A percentile compares a stretch with the other conserved stretches of the same genome.
phyloP scores from a whole-genome alignment of 1,140 invertebrate genomes.

The Scylla paramamosain region DNA sequence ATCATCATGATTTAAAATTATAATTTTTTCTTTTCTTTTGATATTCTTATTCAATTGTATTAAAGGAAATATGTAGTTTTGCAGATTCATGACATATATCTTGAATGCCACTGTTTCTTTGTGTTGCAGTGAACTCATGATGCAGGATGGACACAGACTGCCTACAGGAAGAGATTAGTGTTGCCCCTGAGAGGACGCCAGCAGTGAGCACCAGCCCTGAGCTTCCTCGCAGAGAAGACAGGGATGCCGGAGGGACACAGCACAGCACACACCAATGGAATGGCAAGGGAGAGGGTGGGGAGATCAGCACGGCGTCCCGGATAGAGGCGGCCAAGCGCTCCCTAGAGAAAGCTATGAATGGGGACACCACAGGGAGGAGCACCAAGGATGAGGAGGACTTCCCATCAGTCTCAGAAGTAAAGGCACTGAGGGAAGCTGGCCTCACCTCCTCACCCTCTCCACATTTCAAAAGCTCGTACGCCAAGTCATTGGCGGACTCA shows the following conservation, averaged over 20 bases:
- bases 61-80: no score
- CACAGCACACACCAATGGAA: background rate
- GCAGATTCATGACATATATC: no score
- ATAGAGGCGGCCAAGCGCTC: background rate
- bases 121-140: slow-evolving; percentile 51
- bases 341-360: background rate
- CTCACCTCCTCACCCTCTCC: slow-evolving; percentile 55
- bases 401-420: slow-evolving; percentile 53
- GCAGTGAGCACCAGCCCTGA: background rate
- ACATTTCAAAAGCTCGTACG: slow-evolving; percentile 70
- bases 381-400: slow-evolving; percentile 54
- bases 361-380: background rate
- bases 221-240: background rate
- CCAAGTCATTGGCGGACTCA: slow-evolving; percentile 67
- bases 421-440: slow-evolving; percentile 40
- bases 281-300: background rate
- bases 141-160: slow-evolving; percentile 65
- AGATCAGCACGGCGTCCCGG: background rate
- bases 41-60: no score
- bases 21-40: no score
- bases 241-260: background rate
- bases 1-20: no score
- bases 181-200: slow-evolving; percentile 3
- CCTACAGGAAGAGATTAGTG: slow-evolving; percentile 49
- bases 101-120: background rate